phyloP scores from a whole-genome alignment of 2,113 vertebrate genomes.

The Ageneiosus marmoratus region DNA sequence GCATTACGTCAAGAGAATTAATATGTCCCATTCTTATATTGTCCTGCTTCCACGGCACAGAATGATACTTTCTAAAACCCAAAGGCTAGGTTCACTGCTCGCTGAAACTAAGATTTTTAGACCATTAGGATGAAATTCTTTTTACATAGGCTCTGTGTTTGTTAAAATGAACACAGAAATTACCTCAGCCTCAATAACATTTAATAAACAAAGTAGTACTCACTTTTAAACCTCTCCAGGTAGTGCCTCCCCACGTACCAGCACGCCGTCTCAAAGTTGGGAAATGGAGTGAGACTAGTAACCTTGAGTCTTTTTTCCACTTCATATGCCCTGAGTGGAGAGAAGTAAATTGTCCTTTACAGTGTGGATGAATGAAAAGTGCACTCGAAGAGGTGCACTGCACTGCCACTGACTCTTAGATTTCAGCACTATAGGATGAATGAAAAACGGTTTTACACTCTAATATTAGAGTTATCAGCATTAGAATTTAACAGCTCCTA shows the following conservation, averaged over 20 bases:
- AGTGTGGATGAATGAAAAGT: constrained; percentile 35
- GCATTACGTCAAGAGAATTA: not conserved
- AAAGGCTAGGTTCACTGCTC: not conserved
- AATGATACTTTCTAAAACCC: not conserved
- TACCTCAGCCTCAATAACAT: not conserved
- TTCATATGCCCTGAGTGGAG: constrained; percentile 90
- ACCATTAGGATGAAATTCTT: not conserved
- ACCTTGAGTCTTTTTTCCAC: constrained; percentile 93
- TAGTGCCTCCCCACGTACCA: constrained; percentile 95
- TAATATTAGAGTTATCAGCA: not conserved
- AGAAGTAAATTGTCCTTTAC: constrained; percentile 41
- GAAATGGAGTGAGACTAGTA: constrained; percentile 89
- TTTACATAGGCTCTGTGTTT: not conserved
- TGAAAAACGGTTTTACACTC: constrained; percentile 13
- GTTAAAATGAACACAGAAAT: not conserved
- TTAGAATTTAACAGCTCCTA: too few relatives aligned
- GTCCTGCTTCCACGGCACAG: not conserved
- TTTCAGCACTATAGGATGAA: not conserved
- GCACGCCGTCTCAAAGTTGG: constrained; percentile 94
- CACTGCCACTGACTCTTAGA: constrained; percentile 19
- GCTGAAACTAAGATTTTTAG: not conserved
- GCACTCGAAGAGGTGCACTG: constrained; percentile 35
- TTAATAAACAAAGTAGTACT: constrained; percentile 26
- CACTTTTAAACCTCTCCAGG: constrained; percentile 96
- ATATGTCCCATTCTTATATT: not conserved